Evolutionary conservation across 1,140 invertebrate species (phyloP), one percentile per base, ranked within the genome.

Genomic region (Vanessa tameamea): DNA sequence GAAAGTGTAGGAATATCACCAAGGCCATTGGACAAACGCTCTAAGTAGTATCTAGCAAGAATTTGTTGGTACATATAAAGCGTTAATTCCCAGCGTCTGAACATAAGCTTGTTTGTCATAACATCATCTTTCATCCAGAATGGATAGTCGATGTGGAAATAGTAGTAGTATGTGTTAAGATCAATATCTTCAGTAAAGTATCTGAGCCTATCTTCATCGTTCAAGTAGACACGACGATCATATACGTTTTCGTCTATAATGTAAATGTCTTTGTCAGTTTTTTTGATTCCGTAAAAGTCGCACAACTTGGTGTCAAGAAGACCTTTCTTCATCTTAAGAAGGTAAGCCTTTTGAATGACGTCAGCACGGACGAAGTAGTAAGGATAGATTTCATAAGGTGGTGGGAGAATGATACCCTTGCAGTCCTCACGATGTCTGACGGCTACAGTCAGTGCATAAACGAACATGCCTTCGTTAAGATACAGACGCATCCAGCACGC

Each of bases 171-270:
- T 6, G 94, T 91, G 78, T 96, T 96, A 48, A 95, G 88, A 31
- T 95, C 95, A 77, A 96, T 93, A 80, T 96, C 95, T 87, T 96
- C 95, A 26, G 94, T 94, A 81, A 95, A 96, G 79, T 96, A 96
- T 72, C 94, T 93, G 31, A 96, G 71, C 13, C 87, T 85, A 78
- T 90, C 86, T 61, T 92, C 85, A 7, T 86, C 76, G 69, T 84
- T 90, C n/a, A 93, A 71, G 70, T 78, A 76, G 69, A 90, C 76
- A 51, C 90, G 86, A 64, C 94, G 90, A 72, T 92, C 89, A 61
- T 78, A 91, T 0, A 89, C 76, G n/a, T 92, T 92, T 64, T 93
- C 87, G 53, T 92, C 93, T 50, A 92, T 89, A 37, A 93, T 91
- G 73, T 80, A 90, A 3, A 90, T 75, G 23, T 85, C 86, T 53